Percentiles rank a stretch among this genome's conserved stretches.
Conservation (phyloP, 2,113 vertebrate genomes). For the Zapornia atra region DNA sequence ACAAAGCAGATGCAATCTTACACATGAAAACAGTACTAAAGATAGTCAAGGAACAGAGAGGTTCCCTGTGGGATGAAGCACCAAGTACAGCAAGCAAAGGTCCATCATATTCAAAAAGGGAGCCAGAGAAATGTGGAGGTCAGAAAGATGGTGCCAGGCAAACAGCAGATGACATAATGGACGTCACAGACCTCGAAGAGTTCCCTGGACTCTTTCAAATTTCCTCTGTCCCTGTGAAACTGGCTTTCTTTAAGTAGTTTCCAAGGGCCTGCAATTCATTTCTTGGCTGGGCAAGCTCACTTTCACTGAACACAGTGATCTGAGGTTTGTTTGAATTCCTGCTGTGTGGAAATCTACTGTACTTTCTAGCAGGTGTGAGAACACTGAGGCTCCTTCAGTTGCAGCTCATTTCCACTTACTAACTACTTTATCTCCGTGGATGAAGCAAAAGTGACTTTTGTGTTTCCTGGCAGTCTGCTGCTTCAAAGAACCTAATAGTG, state of each 20-base stretch:
- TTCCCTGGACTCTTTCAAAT: conserved; percentile 28
- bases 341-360: conserved; percentile 63
- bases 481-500: conserved; percentile 79
- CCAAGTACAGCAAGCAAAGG: background rate
- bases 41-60: background rate
- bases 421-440: conserved; percentile 79
- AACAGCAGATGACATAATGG: background rate
- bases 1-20: background rate
- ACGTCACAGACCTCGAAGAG: background rate
- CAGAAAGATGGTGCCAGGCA: background rate
- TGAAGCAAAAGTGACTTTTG: conserved; percentile 80
- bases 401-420: conserved; percentile 78
- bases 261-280: conserved; percentile 53
- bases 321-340: conserved; percentile 72
- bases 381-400: conserved; percentile 67
- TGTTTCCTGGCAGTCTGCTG: conserved; percentile 79
- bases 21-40: background rate
- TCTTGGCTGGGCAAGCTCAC: conserved; percentile 57
- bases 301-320: conserved; percentile 52
- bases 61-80: background rate
- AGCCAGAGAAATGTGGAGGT: background rate
- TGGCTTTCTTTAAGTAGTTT: conserved; percentile 55
- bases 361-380: conserved; percentile 77
- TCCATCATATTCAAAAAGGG: background rate
- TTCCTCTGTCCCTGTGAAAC: conserved; percentile 31